These are phyloP conservation scores for Enteromius fasciolatus DNA, from an alignment of 2,797 vertebrate genomes.

Conservation along the genomic window DNA sequence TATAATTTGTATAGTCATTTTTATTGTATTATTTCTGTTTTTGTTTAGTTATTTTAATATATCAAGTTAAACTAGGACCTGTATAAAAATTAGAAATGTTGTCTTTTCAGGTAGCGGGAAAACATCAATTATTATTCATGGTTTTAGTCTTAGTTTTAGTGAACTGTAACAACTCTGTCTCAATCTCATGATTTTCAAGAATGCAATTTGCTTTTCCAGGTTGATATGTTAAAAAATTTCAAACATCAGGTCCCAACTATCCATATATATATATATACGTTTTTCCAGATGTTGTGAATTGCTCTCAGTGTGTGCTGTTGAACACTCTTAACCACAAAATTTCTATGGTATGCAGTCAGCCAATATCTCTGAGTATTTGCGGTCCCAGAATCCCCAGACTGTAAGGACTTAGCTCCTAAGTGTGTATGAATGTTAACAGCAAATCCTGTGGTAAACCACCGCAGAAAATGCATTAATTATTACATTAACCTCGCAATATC, in stretches of 20 bases:
- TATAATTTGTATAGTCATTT: not conserved
- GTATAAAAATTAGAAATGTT: not conserved
- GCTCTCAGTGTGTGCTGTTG: constrained; percentile 1
- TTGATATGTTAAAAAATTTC: not conserved
- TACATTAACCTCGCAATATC: constrained; percentile 1
- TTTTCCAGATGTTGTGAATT: constrained; percentile 14
- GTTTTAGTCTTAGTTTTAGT: not conserved
- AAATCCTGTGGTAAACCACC: constrained; percentile 12
- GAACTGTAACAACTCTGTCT: not conserved
- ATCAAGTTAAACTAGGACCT: not conserved
- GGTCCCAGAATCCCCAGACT: not conserved
- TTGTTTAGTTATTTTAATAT: not conserved
- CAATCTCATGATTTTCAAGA: not conserved
- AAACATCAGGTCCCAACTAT: constrained; percentile 4
- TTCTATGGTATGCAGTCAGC: not conserved
- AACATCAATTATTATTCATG: not conserved
- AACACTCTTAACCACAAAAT: constrained; percentile 25
- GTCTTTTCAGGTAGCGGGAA: not conserved
- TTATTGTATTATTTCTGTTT: not conserved
- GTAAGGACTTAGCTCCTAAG: constrained; percentile 4
- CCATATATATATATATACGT: not conserved
- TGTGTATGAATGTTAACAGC: not conserved
- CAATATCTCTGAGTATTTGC: constrained; percentile 14
- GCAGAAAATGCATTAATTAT: not conserved
- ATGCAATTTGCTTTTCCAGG: not conserved